Conservation (phyloP, 1,140 invertebrate genomes). For the Magallana ariakensis region DNA sequence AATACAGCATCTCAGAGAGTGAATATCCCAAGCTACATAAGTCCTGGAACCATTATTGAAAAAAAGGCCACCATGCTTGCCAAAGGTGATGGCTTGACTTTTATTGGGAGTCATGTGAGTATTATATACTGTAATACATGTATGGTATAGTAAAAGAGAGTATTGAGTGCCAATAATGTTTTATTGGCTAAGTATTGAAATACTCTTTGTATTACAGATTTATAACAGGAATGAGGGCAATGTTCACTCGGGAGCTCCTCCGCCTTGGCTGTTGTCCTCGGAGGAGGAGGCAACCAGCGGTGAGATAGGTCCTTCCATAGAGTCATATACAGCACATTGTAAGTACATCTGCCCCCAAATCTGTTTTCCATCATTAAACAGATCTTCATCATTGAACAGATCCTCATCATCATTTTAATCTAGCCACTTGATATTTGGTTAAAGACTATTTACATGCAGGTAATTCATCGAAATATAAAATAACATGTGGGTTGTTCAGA, state of each 20-base stretch:
- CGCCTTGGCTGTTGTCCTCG: constrained; percentile 61
- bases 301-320: constrained; percentile 62
- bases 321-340: constrained; percentile 61
- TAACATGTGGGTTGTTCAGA: too few species aligned
- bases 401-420: too few species aligned
- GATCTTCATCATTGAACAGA: too few species aligned
- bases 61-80: constrained; percentile 56
- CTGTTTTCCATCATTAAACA: too few species aligned
- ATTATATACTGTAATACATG: not conserved
- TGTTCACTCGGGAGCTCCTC: constrained; percentile 60
- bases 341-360: not conserved
- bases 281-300: constrained; percentile 19
- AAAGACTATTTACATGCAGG: too few species aligned
- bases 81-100: constrained; percentile 56
- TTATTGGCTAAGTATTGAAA: too few species aligned
- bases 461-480: too few species aligned
- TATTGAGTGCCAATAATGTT: too few species aligned
- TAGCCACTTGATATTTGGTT: too few species aligned
- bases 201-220: not conserved
- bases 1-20: constrained; percentile 28
- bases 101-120: constrained; percentile 54
- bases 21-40: not conserved
- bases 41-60: constrained; percentile 6
- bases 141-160: not conserved
- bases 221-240: constrained; percentile 56